Conservation (phyloP, 2,797 vertebrate species). For the Myotis findleyi region DNA sequence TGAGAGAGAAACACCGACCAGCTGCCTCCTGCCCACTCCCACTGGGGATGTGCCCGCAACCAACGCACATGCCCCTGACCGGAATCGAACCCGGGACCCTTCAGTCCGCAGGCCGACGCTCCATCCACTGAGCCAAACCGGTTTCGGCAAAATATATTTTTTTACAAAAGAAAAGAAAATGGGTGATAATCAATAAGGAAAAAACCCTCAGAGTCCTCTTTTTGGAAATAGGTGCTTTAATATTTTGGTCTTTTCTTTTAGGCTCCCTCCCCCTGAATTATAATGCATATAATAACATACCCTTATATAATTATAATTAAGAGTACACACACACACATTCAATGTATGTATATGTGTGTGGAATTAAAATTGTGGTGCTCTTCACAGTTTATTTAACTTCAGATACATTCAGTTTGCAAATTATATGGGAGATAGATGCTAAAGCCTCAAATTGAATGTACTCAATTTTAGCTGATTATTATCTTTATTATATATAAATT, state of each 20-base stretch:
- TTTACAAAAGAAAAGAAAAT: too few relatives aligned
- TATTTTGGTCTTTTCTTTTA: conserved; percentile 26
- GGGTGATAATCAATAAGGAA: background rate
- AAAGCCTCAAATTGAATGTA: background rate
- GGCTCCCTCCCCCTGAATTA: background rate
- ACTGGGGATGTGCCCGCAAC: too few relatives aligned
- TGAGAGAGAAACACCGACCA: too few relatives aligned
- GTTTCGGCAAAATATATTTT: too few relatives aligned
- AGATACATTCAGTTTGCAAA: background rate
- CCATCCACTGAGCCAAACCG: too few relatives aligned
- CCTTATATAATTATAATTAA: conserved; percentile 21
- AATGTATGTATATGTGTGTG: background rate
- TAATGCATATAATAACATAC: background rate
- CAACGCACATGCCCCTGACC: too few relatives aligned
- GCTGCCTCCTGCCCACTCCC: too few relatives aligned
- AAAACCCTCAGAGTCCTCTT: background rate
- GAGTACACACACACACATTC: background rate
- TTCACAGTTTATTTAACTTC: background rate
- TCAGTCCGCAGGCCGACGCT: too few relatives aligned
- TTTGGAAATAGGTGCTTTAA: background rate
- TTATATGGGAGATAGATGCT: background rate
- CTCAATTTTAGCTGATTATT: background rate
- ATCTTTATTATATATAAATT: background rate
- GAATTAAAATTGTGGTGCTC: conserved; percentile 13
- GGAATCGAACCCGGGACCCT: too few relatives aligned